phyloP scores from a whole-genome alignment of 2,797 vertebrate species.

The Arrhamphus sclerolepis region DNA sequence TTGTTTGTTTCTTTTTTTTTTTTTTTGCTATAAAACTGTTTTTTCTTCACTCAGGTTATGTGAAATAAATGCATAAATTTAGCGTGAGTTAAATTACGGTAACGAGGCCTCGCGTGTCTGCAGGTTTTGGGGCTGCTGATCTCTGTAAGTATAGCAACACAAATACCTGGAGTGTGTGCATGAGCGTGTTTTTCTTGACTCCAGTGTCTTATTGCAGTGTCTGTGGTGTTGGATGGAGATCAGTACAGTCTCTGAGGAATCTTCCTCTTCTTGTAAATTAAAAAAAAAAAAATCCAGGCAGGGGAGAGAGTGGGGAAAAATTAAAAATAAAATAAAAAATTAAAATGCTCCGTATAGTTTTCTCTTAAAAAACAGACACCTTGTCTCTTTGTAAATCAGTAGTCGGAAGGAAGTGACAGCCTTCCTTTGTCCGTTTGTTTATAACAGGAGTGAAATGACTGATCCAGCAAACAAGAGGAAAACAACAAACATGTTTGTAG shows the following conservation, averaged over 20 bases:
- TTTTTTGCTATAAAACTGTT: too few species aligned
- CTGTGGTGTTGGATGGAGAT: conserved; percentile 46
- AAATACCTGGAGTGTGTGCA: conserved; percentile 3
- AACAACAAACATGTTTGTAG: not conserved
- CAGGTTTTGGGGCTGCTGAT: not conserved
- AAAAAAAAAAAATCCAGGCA: conserved; percentile 28
- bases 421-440: conserved; percentile 45
- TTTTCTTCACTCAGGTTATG: too few species aligned
- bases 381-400: conserved; percentile 76
- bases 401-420: conserved; percentile 62
- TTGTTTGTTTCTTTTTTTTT: too few species aligned
- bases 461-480: conserved; percentile 30
- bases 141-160: conserved; percentile 45
- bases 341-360: conserved; percentile 46
- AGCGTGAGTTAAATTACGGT: too few species aligned
- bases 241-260: conserved; percentile 52
- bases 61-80: too few species aligned
- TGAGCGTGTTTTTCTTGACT: conserved; percentile 51
- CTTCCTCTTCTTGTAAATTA: conserved; percentile 32
- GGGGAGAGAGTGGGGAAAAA: conserved; percentile 16
- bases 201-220: conserved; percentile 83
- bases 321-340: conserved; percentile 34
- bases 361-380: conserved; percentile 62
- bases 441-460: conserved; percentile 54
- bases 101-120: too few species aligned